phyloP scores from a whole-genome alignment of 2,888 invertebrate species.

The Trissonchulus latispiculum region DNA sequence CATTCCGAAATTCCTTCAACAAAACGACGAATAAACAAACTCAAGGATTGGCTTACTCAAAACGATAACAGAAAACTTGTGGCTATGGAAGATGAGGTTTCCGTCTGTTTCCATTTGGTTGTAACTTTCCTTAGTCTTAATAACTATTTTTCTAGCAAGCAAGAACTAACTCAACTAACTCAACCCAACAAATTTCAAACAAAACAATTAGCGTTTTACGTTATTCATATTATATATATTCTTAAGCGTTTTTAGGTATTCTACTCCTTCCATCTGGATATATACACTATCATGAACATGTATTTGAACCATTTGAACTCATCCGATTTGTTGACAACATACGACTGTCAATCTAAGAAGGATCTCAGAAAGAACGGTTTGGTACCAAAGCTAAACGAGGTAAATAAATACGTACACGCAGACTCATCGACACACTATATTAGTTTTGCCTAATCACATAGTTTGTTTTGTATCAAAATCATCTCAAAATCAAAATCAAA shows the following conservation, averaged over 20 bases:
- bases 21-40: neutral
- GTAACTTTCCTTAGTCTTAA: no score
- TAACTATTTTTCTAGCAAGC: no score
- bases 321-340: neutral
- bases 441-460: no score
- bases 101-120: neutral
- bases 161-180: no score
- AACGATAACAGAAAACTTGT: constrained; percentile 35
- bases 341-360: neutral
- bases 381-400: no score
- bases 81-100: constrained; percentile 33
- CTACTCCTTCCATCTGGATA: constrained; percentile 30
- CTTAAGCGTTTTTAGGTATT: neutral
- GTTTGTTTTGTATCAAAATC: no score
- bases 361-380: neutral
- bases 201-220: no score
- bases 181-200: no score
- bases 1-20: constrained; percentile 21
- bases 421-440: no score
- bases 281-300: constrained; percentile 25
- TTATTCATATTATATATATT: no score
- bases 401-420: no score
- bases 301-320: neutral
- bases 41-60: constrained; percentile 33
- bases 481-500: neutral